phyloP scores from a whole-genome alignment of 1,140 invertebrate genomes.

The Drosophila melanica region DNA sequence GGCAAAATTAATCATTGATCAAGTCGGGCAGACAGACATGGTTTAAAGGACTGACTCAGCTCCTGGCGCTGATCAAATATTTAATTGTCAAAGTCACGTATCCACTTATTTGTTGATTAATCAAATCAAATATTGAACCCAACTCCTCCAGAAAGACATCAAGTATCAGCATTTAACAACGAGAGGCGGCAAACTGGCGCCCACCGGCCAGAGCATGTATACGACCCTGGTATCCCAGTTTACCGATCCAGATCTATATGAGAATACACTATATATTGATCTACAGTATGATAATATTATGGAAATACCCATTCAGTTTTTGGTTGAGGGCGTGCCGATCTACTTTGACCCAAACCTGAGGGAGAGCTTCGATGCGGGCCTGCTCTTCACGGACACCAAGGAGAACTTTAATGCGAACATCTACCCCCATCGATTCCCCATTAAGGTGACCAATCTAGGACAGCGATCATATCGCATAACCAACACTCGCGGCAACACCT shows the following conservation, averaged over 20 bases:
- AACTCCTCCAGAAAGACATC: slow-evolving; percentile 41
- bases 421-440: slow-evolving; percentile 38
- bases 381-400: slow-evolving; percentile 56
- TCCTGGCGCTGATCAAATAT: too few species aligned
- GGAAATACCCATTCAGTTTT: slow-evolving; percentile 61
- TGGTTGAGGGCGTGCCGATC: slow-evolving; percentile 72
- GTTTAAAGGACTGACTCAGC: too few species aligned
- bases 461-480: slow-evolving; percentile 52
- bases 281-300: slow-evolving; percentile 60
- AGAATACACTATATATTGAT: slow-evolving; percentile 62
- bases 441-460: slow-evolving; percentile 59
- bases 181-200: slow-evolving; percentile 47
- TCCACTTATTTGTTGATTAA: background rate
- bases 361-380: slow-evolving; percentile 58
- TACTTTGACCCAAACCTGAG: slow-evolving; percentile 65
- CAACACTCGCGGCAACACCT: slow-evolving; percentile 51
- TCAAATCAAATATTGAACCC: background rate
- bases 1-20: too few species aligned
- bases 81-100: too few species aligned
- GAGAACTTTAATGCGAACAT: slow-evolving; percentile 44
- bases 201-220: slow-evolving; percentile 71
- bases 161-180: slow-evolving; percentile 52
- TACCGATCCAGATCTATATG: slow-evolving; percentile 69
- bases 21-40: too few species aligned
- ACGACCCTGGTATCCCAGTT: slow-evolving; percentile 58